phyloP scores from a whole-genome alignment of 2,888 invertebrate genomes.

The Drosophila pullipes region DNA sequence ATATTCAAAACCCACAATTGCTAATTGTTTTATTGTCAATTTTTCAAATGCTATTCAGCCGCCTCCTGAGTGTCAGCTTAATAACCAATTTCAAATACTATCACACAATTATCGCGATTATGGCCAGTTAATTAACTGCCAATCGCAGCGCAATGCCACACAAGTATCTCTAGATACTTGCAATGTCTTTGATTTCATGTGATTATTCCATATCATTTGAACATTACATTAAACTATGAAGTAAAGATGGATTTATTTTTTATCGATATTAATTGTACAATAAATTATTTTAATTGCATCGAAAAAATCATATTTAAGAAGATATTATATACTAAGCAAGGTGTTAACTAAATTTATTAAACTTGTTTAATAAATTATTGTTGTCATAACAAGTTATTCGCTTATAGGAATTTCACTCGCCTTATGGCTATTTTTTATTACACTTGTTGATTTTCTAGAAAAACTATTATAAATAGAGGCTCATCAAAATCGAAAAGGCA shows the following conservation, averaged over 20 bases:
- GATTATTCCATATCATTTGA: not conserved
- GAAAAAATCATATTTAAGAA: not conserved
- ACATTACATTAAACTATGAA: not conserved
- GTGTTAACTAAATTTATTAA: not conserved
- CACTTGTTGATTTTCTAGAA: not conserved
- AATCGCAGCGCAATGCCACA: conserved; percentile 34
- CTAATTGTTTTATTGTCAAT: conserved; percentile 79
- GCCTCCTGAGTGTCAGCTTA: conserved; percentile 74
- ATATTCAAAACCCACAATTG: conserved; percentile 78
- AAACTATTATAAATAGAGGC: not conserved
- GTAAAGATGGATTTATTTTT: not conserved
- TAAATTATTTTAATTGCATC: not conserved
- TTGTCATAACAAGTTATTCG: not conserved
- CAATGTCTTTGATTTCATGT: conserved; percentile 5
- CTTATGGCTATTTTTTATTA: not conserved
- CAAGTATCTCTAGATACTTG: conserved; percentile 8
- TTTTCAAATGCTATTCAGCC: conserved; percentile 67
- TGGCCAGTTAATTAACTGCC: conserved; percentile 63
- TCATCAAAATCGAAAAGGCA: not conserved
- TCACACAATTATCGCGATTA: conserved; percentile 76
- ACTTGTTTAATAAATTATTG: not conserved
- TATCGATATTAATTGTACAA: not conserved
- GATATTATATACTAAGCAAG: not conserved
- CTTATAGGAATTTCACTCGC: not conserved
- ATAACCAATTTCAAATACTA: conserved; percentile 77